These are phyloP conservation scores for Rhamnusium bicolor DNA, from an alignment of 2,888 invertebrate genomes.

Conservation along the genomic window DNA sequence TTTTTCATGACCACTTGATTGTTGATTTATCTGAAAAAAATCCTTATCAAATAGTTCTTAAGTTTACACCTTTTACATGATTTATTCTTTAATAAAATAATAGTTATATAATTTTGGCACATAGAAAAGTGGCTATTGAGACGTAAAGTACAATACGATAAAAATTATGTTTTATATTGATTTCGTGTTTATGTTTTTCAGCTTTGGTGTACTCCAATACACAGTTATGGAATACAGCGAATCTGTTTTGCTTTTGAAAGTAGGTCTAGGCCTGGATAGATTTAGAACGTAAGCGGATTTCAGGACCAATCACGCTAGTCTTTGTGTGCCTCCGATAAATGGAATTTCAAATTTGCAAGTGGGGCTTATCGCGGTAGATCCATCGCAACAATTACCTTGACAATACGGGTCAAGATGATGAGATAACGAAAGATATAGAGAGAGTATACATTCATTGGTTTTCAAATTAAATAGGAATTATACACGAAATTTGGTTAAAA, in stretches of 20 bases:
- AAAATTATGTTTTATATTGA: neutral
- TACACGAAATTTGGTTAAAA: neutral
- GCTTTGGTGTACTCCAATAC: neutral
- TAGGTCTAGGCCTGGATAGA: slow-evolving; percentile 25
- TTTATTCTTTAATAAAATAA: no score
- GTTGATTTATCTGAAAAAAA: no score
- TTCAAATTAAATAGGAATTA: neutral
- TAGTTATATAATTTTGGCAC: no score
- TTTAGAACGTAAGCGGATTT: slow-evolving; percentile 47
- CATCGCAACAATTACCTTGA: slow-evolving; percentile 19
- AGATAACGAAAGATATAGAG: neutral
- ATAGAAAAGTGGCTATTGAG: no score
- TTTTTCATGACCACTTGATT: no score
- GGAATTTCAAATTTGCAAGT: slow-evolving; percentile 48
- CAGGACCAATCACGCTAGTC: slow-evolving; percentile 48
- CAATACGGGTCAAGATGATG: slow-evolving; percentile 8
- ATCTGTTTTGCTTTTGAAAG: neutral
- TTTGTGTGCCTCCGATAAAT: slow-evolving; percentile 36
- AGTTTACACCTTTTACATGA: no score
- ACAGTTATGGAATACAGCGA: neutral
- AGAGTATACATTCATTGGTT: neutral
- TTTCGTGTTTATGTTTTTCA: neutral
- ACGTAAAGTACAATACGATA: neutral
- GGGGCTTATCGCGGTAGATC: slow-evolving; percentile 20
- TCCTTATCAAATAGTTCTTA: no score